A percentile compares a stretch with the other conserved stretches of the same genome.
phyloP scores from a whole-genome alignment of 2,797 vertebrate genomes.

The Cheirogaleus major region DNA sequence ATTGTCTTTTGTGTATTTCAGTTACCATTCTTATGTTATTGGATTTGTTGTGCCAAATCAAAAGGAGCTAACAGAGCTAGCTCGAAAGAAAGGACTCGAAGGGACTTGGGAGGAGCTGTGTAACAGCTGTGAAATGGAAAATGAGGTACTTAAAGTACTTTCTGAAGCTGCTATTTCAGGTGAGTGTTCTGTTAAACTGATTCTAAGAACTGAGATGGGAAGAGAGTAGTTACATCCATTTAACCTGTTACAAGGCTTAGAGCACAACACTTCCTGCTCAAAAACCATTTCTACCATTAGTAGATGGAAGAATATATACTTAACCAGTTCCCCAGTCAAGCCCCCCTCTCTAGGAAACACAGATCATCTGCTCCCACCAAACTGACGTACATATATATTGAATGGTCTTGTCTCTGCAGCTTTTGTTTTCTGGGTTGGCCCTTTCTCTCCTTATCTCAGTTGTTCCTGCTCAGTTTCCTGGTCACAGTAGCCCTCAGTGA shows the following conservation, averaged over 20 bases:
- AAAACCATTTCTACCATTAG: neutral
- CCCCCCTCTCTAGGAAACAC: neutral
- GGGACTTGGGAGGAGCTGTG: slow-evolving; percentile 94
- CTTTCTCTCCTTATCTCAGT: neutral
- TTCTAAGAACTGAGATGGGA: neutral
- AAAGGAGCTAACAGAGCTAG: slow-evolving; percentile 93
- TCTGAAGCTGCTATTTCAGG: slow-evolving; percentile 92
- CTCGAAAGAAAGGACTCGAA: slow-evolving; percentile 88
- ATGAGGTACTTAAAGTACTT: slow-evolving; percentile 93
- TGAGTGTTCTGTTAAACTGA: slow-evolving; percentile 75
- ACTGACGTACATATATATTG: too few relatives aligned
- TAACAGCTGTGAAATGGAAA: slow-evolving; percentile 91
- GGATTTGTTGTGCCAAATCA: slow-evolving; percentile 98
- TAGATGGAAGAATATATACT: neutral
- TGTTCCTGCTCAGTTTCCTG: neutral
- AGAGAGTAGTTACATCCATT: neutral
- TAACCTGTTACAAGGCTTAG: neutral
- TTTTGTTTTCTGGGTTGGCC: neutral
- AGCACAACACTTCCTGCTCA: neutral
- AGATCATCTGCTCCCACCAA: accelerated
- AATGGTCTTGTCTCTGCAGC: neutral
- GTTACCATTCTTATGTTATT: slow-evolving; percentile 96
- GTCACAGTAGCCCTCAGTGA: neutral
- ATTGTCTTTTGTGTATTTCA: slow-evolving; percentile 79
- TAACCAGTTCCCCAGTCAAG: accelerated